These are phyloP conservation scores for Polietes domitor DNA, from an alignment of 2,888 invertebrate genomes.

Conservation along the genomic window DNA sequence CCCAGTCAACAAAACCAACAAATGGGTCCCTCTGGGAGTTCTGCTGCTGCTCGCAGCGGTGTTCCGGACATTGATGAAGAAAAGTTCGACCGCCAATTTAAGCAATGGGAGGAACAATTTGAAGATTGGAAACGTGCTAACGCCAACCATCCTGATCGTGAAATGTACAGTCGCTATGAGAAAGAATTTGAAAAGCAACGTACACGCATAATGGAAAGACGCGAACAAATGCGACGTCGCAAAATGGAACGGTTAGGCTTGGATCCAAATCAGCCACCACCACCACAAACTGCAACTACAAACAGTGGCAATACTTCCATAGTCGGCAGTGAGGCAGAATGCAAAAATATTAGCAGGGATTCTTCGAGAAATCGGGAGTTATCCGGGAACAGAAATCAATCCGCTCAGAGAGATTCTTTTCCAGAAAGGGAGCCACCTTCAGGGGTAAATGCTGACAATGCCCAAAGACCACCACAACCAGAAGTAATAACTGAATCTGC, in stretches of 20 bases:
- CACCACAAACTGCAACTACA: not conserved
- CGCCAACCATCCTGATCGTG: conserved; percentile 94
- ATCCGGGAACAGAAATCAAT: conserved; percentile 51
- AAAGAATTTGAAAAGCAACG: conserved; percentile 93
- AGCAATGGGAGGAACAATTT: conserved; percentile 95
- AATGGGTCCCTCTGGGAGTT: not conserved
- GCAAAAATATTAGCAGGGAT: not conserved
- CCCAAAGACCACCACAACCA: not conserved
- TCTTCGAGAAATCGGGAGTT: conserved; percentile 8
- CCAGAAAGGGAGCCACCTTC: not conserved
- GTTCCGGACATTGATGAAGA: conserved; percentile 86
- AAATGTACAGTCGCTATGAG: conserved; percentile 92
- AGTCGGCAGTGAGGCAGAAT: conserved; percentile 11
- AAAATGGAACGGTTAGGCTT: conserved; percentile 71
- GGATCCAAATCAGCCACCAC: conserved; percentile 54
- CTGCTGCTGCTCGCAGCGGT: conserved; percentile 79
- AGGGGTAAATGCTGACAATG: not conserved
- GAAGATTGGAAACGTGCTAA: conserved; percentile 95
- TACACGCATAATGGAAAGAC: conserved; percentile 88
- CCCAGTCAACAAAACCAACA: conserved; percentile 4
- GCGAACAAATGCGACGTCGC: conserved; percentile 90
- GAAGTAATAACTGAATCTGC: not conserved
- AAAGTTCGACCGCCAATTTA: conserved; percentile 93
- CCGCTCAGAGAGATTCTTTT: conserved; percentile 36
- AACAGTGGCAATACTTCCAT: conserved; percentile 17